Base-by-base conservation (phyloP, 2,113 vertebrate species). In the Labeo rohita region DNA sequence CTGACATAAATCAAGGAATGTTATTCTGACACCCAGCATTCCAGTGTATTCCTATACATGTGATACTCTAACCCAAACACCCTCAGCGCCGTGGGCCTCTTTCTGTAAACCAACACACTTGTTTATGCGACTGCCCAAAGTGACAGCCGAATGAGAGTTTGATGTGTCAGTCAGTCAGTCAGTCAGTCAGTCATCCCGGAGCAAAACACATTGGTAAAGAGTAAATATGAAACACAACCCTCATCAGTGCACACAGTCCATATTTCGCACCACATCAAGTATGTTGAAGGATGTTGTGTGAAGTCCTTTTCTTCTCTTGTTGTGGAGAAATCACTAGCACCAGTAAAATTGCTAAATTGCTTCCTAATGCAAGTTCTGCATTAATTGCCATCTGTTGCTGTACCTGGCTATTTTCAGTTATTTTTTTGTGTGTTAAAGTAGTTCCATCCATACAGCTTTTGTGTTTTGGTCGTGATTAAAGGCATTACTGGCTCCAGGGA, bases 1-100 rank as follows among this genome's bases (percentile, higher is more conserved):
- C 72, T 75, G 45, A 28, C 72, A 75, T 75, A 75, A 75, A 75
- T 75, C 72, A 75, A 50, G 72, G n/a, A 50, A 50, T 28, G 45
- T 75, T 49, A 4, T 49, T 50, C n/a, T 12, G 45, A 50, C n/a
- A 50, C 45, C 12, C 4, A 72, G 45, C 45, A 75, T 75, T 75
- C 72, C 72, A 23, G 18, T 39, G 66, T 72, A 45, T 72, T 72
- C 39, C 68, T 45, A 13, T 13, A 49, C 72, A 47, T 7, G 72
- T 1, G 43, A 23, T 12, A 49, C 72, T 49, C n/a, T 6, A 47
- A 23, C 43, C 45, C 39, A 72, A 72, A 72, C 0, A n/a, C 18
- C 68, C 39, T n/a, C 39, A 21, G 68, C 9, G 68, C 36, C 8
- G 1, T 5, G 36, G 43, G 72, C 43, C 72, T 74, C 43, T 49